Percentiles rank a stretch among this genome's conserved stretches.
These are phyloP conservation scores for Argopecten irradians DNA, from an alignment of 1,140 invertebrate genomes.

Conservation along the genomic window DNA sequence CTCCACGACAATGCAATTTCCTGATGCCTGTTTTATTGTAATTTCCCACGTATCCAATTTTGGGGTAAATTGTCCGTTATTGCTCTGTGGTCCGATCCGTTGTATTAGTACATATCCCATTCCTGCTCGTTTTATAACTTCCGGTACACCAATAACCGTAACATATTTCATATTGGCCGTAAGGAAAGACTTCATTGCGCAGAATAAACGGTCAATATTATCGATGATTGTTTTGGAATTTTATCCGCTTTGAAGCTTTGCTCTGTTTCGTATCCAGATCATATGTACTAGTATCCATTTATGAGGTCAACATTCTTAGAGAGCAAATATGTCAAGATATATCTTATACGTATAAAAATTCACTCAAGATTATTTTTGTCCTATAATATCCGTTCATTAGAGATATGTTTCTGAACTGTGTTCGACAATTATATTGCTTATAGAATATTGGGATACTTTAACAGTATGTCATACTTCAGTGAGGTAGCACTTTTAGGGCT, in stretches of 20 bases:
- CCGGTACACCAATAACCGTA: neutral
- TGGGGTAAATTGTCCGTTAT: neutral
- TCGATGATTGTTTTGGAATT: neutral
- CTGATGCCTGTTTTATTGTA: neutral
- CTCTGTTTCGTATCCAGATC: neutral
- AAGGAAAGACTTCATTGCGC: neutral
- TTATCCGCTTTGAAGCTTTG: neutral
- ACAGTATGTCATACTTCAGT: too few species aligned
- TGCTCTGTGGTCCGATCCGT: neutral
- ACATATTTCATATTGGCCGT: neutral
- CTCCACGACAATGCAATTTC: neutral
- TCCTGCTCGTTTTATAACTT: neutral
- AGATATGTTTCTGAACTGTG: too few species aligned
- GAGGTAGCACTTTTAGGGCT: too few species aligned
- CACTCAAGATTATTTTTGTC: too few species aligned
- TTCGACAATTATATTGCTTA: too few species aligned
- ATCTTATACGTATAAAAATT: too few species aligned
- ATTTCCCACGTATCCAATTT: constrained; percentile 1
- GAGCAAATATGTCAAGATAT: too few species aligned
- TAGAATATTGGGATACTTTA: too few species aligned
- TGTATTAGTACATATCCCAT: neutral
- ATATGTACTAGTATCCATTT: neutral
- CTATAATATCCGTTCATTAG: too few species aligned
- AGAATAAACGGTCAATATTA: neutral
- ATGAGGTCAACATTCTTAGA: neutral